Conservation (phyloP, 2,797 vertebrate genomes). For the Somateria mollissima region DNA sequence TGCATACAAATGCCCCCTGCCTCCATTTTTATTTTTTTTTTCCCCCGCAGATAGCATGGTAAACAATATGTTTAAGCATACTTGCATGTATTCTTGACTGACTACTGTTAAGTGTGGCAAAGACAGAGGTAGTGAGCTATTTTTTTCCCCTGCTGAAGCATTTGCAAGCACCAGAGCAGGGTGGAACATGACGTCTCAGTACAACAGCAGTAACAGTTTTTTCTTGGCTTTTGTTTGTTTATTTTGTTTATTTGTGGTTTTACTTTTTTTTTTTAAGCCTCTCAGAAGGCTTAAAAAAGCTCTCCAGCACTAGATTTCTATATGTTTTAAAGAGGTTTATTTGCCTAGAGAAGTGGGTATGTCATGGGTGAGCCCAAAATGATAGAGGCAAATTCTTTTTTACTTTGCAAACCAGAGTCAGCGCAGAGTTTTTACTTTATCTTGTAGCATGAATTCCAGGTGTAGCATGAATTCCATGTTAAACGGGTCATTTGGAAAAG, state of each 20-base stretch:
- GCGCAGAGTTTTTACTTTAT: background rate
- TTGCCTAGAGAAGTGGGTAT: background rate
- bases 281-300: background rate
- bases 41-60: background rate
- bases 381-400: background rate
- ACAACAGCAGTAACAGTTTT: background rate
- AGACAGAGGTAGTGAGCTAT: background rate
- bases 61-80: background rate
- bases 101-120: background rate
- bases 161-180: background rate
- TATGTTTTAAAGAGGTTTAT: background rate
- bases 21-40: background rate
- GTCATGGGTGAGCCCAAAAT: background rate
- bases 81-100: background rate
- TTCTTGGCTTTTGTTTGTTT: background rate
- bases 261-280: background rate
- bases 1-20: background rate
- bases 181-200: background rate
- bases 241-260: background rate
- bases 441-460: background rate
- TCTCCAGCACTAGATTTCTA: background rate
- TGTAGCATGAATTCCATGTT: background rate
- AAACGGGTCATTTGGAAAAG: background rate
- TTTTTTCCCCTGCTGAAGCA: background rate
- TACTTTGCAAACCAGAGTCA: background rate